Evolutionary conservation across 2,888 invertebrate genomes (phyloP).

Genomic region (Nomada goodeniana): DNA sequence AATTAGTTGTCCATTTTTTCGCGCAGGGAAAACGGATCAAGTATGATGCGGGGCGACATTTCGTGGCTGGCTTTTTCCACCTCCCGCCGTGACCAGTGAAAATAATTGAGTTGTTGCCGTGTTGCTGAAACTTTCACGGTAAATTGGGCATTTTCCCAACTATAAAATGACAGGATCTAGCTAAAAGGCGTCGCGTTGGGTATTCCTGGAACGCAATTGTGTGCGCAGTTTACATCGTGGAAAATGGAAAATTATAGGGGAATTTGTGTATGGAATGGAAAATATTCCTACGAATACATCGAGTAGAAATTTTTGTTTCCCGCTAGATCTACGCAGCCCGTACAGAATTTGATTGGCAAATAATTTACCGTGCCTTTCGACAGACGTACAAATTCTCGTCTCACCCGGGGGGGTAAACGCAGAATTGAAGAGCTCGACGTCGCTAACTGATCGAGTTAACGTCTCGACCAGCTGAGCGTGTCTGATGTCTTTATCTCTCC

Average conservation of each 20-base stretch:
- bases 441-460: slow-evolving; percentile 50
- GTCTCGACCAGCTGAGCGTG: slow-evolving; percentile 23
- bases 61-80: slow-evolving; percentile 45
- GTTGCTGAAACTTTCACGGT: slow-evolving; percentile 44
- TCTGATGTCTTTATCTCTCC: slow-evolving; percentile 55
- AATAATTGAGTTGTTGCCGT: slow-evolving; percentile 54
- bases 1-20: slow-evolving; percentile 31
- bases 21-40: slow-evolving; percentile 37
- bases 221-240: background rate
- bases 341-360: no score
- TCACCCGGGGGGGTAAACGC: background rate
- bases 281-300: background rate
- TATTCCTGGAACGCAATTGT: slow-evolving; percentile 3
- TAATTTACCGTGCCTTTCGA: no score
- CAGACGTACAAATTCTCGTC: background rate
- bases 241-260: background rate
- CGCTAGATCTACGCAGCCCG: no score
- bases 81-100: slow-evolving; percentile 30
- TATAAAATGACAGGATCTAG: slow-evolving; percentile 26
- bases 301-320: background rate
- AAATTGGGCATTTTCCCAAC: slow-evolving; percentile 47
- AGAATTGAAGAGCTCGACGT: slow-evolving; percentile 29
- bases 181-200: slow-evolving; percentile 24
- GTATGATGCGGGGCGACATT: slow-evolving; percentile 27
- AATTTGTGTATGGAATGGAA: background rate